A percentile compares a stretch with the other conserved stretches of the same genome.
Evolutionary conservation across 1,140 invertebrate species (phyloP).

Genomic region (Druon quercuslanigerum): DNA sequence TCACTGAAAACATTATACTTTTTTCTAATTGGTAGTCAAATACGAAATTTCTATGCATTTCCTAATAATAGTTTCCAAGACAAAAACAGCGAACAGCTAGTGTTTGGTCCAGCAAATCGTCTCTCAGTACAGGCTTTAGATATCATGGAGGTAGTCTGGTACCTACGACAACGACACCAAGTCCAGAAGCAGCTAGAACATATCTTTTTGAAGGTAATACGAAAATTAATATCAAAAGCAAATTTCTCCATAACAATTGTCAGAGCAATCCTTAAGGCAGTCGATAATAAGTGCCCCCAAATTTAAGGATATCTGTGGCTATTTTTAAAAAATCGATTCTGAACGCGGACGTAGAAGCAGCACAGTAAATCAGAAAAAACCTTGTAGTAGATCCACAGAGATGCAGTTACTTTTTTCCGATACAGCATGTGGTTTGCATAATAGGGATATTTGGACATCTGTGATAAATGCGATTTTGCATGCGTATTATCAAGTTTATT

Average conservation of each 20-base stretch:
- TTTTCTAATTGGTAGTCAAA: neutral
- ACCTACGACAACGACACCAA: constrained; percentile 86
- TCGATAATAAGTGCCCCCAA: too few species aligned
- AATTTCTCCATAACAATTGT: neutral
- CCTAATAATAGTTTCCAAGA: constrained; percentile 77
- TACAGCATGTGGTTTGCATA: too few species aligned
- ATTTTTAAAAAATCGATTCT: too few species aligned
- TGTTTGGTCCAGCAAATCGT: constrained; percentile 95
- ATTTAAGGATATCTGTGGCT: too few species aligned
- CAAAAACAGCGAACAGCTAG: constrained; percentile 88
- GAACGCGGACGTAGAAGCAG: too few species aligned
- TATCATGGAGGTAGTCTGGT: constrained; percentile 93
- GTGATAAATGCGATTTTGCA: too few species aligned
- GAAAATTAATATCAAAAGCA: constrained; percentile 6
- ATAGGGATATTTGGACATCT: too few species aligned
- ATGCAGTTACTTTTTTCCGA: too few species aligned
- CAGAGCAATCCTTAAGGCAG: neutral
- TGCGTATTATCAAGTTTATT: too few species aligned
- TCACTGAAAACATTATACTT: constrained; percentile 2
- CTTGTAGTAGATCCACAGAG: too few species aligned
- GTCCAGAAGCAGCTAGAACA: constrained; percentile 89
- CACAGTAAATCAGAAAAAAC: too few species aligned
- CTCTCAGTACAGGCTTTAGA: constrained; percentile 89
- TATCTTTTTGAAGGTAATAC: constrained; percentile 92
- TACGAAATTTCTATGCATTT: neutral